Conservation (phyloP, 1,140 invertebrate genomes). For the Lutraria rhynchaena region DNA sequence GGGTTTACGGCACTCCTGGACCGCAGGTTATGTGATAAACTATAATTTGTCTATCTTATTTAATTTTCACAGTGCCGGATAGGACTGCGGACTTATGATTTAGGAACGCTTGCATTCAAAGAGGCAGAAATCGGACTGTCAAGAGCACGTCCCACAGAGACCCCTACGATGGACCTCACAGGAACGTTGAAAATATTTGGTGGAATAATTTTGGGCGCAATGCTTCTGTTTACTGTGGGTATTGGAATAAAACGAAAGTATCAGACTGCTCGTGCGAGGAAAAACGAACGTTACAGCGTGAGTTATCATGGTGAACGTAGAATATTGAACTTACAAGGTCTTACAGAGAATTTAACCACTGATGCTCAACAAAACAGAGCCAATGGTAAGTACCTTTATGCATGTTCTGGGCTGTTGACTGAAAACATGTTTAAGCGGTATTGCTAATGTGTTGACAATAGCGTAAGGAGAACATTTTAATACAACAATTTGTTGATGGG, state of each 20-base stretch:
- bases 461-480: no score
- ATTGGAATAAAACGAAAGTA: neutral
- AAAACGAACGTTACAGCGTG: conserved; percentile 11
- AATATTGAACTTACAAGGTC: conserved; percentile 13
- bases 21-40: no score
- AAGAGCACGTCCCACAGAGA: neutral
- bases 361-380: conserved; percentile 28
- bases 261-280: neutral
- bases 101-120: conserved; percentile 6
- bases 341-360: conserved; percentile 29
- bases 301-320: conserved; percentile 9
- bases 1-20: no score
- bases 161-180: no score
- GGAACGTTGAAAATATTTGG: no score
- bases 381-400: no score
- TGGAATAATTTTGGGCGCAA: neutral
- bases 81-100: neutral
- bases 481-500: no score
- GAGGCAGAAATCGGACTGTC: neutral
- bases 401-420: no score
- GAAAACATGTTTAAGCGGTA: no score
- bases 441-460: no score
- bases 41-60: no score
- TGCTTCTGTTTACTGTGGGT: neutral
- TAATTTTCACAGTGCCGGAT: conserved; percentile 7